Percentiles rank a stretch among this genome's conserved stretches.
Conservation (phyloP, 2,113 vertebrate species). For the Hydropotes inermis region DNA sequence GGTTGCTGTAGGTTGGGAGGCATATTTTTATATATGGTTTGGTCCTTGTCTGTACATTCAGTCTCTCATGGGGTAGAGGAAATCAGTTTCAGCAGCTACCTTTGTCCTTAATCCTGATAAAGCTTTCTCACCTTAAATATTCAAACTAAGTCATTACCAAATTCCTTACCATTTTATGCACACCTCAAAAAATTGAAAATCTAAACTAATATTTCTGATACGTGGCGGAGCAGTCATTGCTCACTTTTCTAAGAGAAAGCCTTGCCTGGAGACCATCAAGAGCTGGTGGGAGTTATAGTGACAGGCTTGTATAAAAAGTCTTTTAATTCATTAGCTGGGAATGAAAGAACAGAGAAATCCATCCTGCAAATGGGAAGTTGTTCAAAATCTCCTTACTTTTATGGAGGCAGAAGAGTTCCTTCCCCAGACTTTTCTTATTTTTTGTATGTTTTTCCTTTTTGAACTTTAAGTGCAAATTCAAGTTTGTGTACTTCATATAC, state of each 20-base stretch:
- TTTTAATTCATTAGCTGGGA: neutral
- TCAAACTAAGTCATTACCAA: neutral
- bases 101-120: neutral
- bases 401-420: neutral
- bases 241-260: neutral
- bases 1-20: neutral
- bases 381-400: neutral
- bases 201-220: neutral
- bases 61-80: neutral
- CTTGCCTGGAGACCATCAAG: neutral
- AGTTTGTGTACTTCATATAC: neutral
- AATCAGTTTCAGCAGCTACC: neutral
- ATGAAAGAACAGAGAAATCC: neutral
- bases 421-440: neutral
- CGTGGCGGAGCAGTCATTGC: rapidly evolving
- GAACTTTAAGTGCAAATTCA: neutral
- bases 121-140: neutral
- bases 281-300: neutral
- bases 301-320: neutral
- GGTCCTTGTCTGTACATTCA: neutral
- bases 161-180: neutral
- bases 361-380: neutral
- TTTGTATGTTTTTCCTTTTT: neutral
- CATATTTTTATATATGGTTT: neutral
- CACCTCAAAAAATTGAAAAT: neutral